These are phyloP conservation scores for Somateria mollissima DNA, from an alignment of 2,797 vertebrate species.

Conservation along the genomic window DNA sequence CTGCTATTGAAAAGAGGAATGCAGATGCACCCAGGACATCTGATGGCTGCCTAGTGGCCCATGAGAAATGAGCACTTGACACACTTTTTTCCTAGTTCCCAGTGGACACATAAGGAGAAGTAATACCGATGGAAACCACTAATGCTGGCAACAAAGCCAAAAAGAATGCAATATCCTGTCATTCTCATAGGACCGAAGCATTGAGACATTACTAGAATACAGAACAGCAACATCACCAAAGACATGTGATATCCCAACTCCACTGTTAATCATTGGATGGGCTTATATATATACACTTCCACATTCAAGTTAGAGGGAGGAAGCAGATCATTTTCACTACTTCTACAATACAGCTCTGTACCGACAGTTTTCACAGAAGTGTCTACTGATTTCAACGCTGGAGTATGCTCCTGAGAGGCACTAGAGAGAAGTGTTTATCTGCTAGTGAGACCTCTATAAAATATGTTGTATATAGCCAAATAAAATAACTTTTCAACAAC, in stretches of 20 bases:
- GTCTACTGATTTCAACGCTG: neutral
- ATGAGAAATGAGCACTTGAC: neutral
- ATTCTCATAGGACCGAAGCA: neutral
- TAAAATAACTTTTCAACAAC: neutral
- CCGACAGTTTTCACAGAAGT: neutral
- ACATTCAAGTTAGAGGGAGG: neutral
- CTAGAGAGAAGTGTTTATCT: neutral
- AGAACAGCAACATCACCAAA: neutral
- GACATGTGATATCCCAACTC: neutral
- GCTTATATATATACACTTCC: neutral
- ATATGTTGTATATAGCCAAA: neutral
- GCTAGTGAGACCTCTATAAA: neutral
- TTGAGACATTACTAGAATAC: neutral
- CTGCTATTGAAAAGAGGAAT: neutral
- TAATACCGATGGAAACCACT: neutral
- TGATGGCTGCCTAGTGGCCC: neutral
- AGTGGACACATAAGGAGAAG: neutral
- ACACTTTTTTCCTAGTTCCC: neutral
- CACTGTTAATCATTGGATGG: neutral
- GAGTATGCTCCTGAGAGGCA: constrained; percentile 9
- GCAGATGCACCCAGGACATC: neutral
- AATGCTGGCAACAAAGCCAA: neutral
- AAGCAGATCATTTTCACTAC: neutral
- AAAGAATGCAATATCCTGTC: neutral
- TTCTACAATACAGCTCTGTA: neutral